Evolutionary conservation across 1,140 invertebrate species (phyloP), one percentile per base, ranked within the genome.

Genomic region (Rhizoglyphus robini): DNA sequence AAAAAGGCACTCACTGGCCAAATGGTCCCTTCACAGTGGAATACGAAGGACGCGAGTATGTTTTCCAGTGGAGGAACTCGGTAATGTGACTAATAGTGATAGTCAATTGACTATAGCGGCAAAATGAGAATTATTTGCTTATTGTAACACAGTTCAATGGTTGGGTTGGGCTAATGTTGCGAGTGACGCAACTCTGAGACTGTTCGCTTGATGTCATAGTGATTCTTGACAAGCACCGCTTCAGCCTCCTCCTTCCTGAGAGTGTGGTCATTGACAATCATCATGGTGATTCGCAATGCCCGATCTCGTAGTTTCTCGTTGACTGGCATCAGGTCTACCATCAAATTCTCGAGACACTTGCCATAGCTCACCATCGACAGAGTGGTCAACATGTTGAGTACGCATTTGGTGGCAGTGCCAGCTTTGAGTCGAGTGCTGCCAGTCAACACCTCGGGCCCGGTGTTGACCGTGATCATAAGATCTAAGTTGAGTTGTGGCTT

Each of bases 331-430:
- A 63, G 34, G 23, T 63, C 61, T 13, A 63, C 61, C 61, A 63
- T 63, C 32, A 63, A 30, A 63, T 63, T 63, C 32, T 63, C 61
- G 4, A 63, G 23, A 29, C 61, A 63, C 23, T 63, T 63, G 3
- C 61, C 61, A 23, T 41, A 68, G 8, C 62, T 38, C 13, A 73
- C 68, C 72, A 73, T 73, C 11, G 72, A 68, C 3, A 71, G 32
- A 13, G 72, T 73, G 4, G 72, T 69, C 4, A 73, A 46, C 67
- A 72, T 73, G 51, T 73, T 73, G 0, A 73, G 68, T 20, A 73
- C 51, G n/a, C 61, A 62, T 62, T 73, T 73, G 27, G 73, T 73
- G 2, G 72, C 72, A 20, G 65, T 72, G 18, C 72, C 72, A 23
- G 63, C 62, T 58, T 73, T 73, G 2, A 73, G 63, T n/a, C 72